Evolutionary conservation across 1,140 invertebrate genomes (phyloP), one percentile per base, ranked within the genome.

Genomic region (Sycophila sp.): DNA sequence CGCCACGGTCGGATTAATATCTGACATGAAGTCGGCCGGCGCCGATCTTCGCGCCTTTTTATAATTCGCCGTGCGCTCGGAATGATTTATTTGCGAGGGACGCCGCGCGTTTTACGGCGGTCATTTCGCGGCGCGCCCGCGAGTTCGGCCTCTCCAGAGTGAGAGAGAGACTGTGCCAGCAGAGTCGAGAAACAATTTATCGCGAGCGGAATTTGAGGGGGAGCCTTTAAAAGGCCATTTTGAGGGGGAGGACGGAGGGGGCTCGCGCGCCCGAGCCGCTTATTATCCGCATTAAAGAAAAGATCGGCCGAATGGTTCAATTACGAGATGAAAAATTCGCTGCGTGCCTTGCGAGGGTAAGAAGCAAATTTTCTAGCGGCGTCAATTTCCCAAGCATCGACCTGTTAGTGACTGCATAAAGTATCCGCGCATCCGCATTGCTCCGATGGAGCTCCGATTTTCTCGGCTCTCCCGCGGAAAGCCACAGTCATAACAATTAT

Each of bases 201-300:
- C 45, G 45, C 10, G n/a, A 47, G n/a, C 19, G 45, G 19, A 22
- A 47, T 22, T 53, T 30, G 6, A 22, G n/a, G n/a, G n/a, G 8
- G 6, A 30, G 24, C 28, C 49, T 53, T 53, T 53, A 53, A 53
- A 24, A 53, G 28, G 10, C 26, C 28, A 26, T 53, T 53, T 26
- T 13, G 11, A 11, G 13, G 22, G 49, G 22, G 15, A 19, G 11
- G 13, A 6, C 49, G 15, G 49, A 47, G 42, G 42, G 42, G 4
- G 40, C 19, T 42, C 40, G 10, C 40, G 40, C 40, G n/a, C 40
- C 11, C 6, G 6, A 17, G 47, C 49, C 8, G 58, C 58, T n/a
- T 45, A 34, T 63, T 63, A 63, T 63, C 28, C n/a, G 32, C 45
- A 62, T 62, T 62, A 62, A 26, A 62, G 59, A 62, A 62, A 42